Conservation (phyloP, 1,140 invertebrate genomes). For the Eriosoma lanigerum region DNA sequence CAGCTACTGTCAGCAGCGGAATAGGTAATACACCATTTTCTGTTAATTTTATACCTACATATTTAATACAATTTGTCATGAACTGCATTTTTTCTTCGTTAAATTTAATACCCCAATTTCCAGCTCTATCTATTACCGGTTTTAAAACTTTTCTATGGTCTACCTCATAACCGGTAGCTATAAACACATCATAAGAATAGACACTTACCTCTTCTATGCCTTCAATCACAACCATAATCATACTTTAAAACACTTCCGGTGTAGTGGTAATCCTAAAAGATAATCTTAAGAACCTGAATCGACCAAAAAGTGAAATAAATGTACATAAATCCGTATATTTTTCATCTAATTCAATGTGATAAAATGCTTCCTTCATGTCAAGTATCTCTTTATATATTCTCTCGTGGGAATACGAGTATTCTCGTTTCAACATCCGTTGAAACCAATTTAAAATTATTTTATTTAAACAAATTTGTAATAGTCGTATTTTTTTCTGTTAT, state of each 20-base stretch:
- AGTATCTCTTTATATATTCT: slow-evolving; percentile 51
- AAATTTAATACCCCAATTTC: slow-evolving; percentile 55
- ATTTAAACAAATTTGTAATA: slow-evolving; percentile 58
- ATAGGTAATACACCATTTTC: slow-evolving; percentile 57
- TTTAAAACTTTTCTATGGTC: slow-evolving; percentile 56
- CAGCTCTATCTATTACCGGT: slow-evolving; percentile 56
- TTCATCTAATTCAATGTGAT: slow-evolving; percentile 54
- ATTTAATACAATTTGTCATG: slow-evolving; percentile 55
- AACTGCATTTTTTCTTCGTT: slow-evolving; percentile 57
- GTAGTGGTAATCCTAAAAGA: slow-evolving; percentile 49
- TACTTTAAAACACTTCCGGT: slow-evolving; percentile 21
- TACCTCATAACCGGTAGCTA: slow-evolving; percentile 55
- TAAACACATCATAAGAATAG: slow-evolving; percentile 51
- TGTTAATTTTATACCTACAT: slow-evolving; percentile 56
- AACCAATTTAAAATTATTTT: slow-evolving; percentile 56
- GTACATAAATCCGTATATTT: background rate
- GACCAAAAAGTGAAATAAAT: slow-evolving; percentile 28
- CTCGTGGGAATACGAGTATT: slow-evolving; percentile 51
- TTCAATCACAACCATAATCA: slow-evolving; percentile 16
- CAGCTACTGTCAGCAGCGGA: slow-evolving; percentile 57
- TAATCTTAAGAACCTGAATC: slow-evolving; percentile 53
- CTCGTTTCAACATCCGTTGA: slow-evolving; percentile 46
- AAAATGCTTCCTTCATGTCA: slow-evolving; percentile 54
- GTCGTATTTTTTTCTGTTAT: slow-evolving; percentile 57
- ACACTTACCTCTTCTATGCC: slow-evolving; percentile 17